Evolutionary conservation across 2,113 vertebrate species (phyloP), one percentile per base, ranked within the genome.

Genomic region (Stomatorhinus ivindoensis): DNA sequence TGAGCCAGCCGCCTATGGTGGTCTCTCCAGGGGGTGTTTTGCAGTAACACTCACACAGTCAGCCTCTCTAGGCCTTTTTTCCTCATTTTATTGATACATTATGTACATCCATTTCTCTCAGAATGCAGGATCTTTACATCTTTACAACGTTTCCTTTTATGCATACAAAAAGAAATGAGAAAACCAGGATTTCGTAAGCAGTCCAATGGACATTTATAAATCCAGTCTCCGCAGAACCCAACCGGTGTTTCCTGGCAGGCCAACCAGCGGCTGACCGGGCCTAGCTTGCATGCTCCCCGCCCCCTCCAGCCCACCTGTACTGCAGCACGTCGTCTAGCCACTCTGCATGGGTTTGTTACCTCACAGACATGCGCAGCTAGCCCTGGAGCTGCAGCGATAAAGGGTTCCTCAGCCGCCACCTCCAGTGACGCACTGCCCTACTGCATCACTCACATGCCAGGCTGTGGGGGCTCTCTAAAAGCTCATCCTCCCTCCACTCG

Each of bases 71-170:
- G 95, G 94, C 94, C 94, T 95, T 94, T 94, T 96, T 95, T 94
- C 94, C 94, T 88, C 92, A 96, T 92, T 95, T 97, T 97, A 96
- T 97, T 94, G 94, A 93, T 96, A 97, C 96, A 97, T 92, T 97
- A 97, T 98, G 95, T 97, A 98, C 97, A 98, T 95, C 96, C 96
- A 95, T 96, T 96, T 95, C 96, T 96, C 96, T 96, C 97, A 95
- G 95, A 95, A 96, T 96, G 96, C 97, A 97, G 95, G 95, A 95
- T 96, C 96, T 97, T 97, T 97, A 96, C 95, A 96, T 94, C 96
- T 97, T 95, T 97, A 97, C 96, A 97, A 93, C 94, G 92, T 96
- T 97, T 95, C 95, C 94, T 93, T 96, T 93, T 94, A 95, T 93
- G 82, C 39, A 47, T 93, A 94, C 95, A 95, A 96, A 94, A 92